phyloP scores from a whole-genome alignment of 2,797 vertebrate genomes.

The Hydrolagus colliei region DNA sequence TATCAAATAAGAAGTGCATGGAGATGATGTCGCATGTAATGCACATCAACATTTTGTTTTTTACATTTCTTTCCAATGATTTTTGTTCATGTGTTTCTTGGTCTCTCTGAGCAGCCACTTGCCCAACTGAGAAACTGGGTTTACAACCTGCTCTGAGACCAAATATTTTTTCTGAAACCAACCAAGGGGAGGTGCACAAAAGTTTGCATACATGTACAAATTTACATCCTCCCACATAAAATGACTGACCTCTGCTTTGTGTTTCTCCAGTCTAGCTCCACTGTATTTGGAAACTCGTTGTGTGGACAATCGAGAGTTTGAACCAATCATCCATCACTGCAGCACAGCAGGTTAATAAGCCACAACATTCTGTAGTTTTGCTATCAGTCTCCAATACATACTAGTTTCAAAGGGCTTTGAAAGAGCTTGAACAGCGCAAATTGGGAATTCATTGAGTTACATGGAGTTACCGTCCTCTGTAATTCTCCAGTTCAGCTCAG shows the following conservation, averaged over 20 bases:
- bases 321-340: not conserved
- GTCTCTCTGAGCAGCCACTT: not conserved
- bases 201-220: not conserved
- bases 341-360: not conserved
- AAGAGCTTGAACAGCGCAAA: too few species aligned
- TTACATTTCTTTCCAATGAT: not conserved
- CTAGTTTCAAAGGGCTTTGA: too few species aligned
- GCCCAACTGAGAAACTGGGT: conserved; percentile 21
- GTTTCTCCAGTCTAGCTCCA: not conserved
- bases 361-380: too few species aligned
- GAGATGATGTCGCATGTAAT: too few species aligned
- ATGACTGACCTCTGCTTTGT: not conserved
- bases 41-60: not conserved
- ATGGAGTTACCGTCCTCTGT: too few species aligned
- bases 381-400: not conserved
- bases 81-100: not conserved
- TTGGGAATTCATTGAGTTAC: too few species aligned
- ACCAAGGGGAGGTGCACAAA: not conserved
- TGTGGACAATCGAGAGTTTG: not conserved
- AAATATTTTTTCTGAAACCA: not conserved
- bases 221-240: not conserved
- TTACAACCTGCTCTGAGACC: not conserved
- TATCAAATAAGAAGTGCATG: too few species aligned
- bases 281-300: too few species aligned
- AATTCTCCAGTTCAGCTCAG: too few species aligned